Evolutionary conservation across 2,113 vertebrate genomes (phyloP).

Genomic region (Pterocles burchelli): DNA sequence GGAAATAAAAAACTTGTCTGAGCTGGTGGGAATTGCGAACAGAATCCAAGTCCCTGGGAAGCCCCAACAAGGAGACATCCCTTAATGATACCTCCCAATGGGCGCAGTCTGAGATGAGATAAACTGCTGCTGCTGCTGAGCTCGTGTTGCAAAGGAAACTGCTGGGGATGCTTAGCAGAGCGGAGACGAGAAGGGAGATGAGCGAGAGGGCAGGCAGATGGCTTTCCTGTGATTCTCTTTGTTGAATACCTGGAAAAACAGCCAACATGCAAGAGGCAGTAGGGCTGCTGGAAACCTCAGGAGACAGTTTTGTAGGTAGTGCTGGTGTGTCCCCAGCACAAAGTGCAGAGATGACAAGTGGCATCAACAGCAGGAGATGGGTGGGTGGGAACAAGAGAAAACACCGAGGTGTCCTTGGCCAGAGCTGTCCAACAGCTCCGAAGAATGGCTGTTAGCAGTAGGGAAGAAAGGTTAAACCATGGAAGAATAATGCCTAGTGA

Average conservation of each 20-base stretch:
- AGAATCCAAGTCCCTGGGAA: background rate
- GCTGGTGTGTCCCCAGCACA: background rate
- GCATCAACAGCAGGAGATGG: background rate
- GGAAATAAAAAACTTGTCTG: background rate
- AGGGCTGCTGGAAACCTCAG: background rate
- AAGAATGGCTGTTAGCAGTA: background rate
- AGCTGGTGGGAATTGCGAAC: background rate
- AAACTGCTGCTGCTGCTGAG: background rate
- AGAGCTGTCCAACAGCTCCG: background rate
- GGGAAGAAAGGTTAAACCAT: background rate
- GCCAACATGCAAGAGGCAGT: background rate
- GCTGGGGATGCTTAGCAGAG: background rate
- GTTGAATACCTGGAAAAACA: background rate
- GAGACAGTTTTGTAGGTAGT: background rate
- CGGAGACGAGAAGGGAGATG: background rate
- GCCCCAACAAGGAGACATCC: background rate
- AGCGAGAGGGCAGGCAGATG: background rate
- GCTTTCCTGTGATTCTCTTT: background rate
- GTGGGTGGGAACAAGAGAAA: background rate
- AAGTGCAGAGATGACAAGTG: constrained; percentile 23
- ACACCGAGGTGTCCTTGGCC: background rate
- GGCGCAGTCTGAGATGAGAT: background rate
- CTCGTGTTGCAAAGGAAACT: background rate
- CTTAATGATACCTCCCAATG: background rate
- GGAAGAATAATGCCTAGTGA: background rate